Evolutionary conservation across 2,888 invertebrate species (phyloP).

Genomic region (Calliscelio sp.): DNA sequence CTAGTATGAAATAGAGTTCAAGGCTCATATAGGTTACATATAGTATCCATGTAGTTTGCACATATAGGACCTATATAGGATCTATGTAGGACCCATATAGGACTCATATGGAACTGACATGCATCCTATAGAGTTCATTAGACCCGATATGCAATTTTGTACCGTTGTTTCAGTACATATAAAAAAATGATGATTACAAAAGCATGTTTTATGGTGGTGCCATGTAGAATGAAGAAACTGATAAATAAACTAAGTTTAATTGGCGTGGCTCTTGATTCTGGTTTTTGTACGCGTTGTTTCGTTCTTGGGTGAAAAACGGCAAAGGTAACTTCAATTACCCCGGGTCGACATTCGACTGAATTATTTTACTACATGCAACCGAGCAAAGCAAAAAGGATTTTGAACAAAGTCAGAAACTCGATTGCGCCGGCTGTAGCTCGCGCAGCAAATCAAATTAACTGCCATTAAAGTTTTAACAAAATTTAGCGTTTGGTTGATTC

Average conservation of each 20-base stretch:
- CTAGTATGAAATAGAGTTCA: too few relatives aligned
- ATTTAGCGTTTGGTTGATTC: conserved; percentile 66
- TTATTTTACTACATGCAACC: conserved; percentile 64
- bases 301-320: conserved; percentile 55
- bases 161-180: too few relatives aligned
- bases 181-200: too few relatives aligned
- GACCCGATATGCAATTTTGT: too few relatives aligned
- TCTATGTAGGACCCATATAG: too few relatives aligned
- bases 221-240: neutral
- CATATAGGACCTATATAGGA: too few relatives aligned
- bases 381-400: conserved; percentile 66
- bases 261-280: conserved; percentile 37
- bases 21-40: too few relatives aligned
- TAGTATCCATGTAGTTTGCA: too few relatives aligned
- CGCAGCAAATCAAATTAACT: conserved; percentile 64
- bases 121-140: too few relatives aligned
- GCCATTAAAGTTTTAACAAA: conserved; percentile 67
- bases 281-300: conserved; percentile 49
- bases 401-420: conserved; percentile 64
- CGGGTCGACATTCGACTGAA: conserved; percentile 62
- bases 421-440: conserved; percentile 54
- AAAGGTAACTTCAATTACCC: conserved; percentile 61
- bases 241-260: conserved; percentile 35
- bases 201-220: neutral
- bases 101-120: too few relatives aligned